phyloP scores from a whole-genome alignment of 2,113 vertebrate species.

The Steatornis caripensis region DNA sequence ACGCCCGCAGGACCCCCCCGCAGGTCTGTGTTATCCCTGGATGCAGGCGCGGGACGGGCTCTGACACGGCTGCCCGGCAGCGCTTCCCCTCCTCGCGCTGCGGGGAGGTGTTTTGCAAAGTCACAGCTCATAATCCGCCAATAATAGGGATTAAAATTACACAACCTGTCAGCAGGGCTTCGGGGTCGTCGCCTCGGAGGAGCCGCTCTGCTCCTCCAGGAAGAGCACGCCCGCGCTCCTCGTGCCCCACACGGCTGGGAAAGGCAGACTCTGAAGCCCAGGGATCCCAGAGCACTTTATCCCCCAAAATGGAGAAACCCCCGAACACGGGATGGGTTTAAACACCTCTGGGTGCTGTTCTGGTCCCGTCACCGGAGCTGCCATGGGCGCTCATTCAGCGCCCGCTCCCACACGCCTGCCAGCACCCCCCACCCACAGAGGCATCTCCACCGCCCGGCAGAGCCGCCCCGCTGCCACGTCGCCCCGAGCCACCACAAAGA shows the following conservation, averaged over 20 bases:
- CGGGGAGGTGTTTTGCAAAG: constrained; percentile 27
- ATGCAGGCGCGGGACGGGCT: background rate
- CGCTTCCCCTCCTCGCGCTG: background rate
- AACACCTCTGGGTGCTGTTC: background rate
- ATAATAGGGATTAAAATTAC: constrained; percentile 48
- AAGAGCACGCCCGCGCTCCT: background rate
- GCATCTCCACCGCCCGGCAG: background rate
- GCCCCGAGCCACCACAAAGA: background rate
- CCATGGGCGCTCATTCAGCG: background rate
- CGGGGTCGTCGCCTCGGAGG: background rate
- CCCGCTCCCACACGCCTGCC: background rate
- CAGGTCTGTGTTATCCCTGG: background rate
- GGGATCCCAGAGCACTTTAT: background rate
- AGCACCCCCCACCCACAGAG: background rate
- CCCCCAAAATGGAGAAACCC: background rate
- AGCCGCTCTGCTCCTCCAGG: background rate
- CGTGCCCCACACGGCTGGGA: fast-evolving
- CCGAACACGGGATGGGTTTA: fast-evolving
- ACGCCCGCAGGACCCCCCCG: background rate
- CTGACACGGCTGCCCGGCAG: background rate
- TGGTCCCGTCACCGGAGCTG: fast-evolving
- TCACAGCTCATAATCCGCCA: constrained; percentile 45
- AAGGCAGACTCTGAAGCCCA: background rate
- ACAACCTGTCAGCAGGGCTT: background rate
- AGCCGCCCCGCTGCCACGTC: background rate